Base-by-base conservation (phyloP, 2,113 vertebrate genomes). In the Myocastor coypus region DNA sequence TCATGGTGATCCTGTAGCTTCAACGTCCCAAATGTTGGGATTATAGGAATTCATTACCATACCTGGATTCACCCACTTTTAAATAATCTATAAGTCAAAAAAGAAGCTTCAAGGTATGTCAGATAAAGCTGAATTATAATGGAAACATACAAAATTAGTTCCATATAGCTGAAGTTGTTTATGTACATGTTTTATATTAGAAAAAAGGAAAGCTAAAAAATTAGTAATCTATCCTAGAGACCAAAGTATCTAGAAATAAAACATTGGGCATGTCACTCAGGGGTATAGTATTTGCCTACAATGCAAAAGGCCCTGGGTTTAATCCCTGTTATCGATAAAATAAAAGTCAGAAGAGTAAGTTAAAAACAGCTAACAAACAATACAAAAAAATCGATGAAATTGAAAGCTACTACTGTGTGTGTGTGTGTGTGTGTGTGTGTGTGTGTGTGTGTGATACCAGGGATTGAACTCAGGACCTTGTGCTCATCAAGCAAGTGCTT, bases 121-220 rank as follows among this genome's bases (percentile, higher is more conserved):
- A 78, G 57, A 83, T 86, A 96, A 91, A 37, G 69, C 46, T 83
- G 75, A 91, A 94, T 10, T 83, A 17, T 61, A 68, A 87, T 91
- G 87, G 80, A 83, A 91, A 66, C 50, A 91, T 61, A 61, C 34
- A 52, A 91, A 94, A 87, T 82, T 55, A 73, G 8, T 40, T 73
- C 22, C 46, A n/a, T 85, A 40, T 30, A 83, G 37, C 46, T 75
- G 66, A 80, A 42, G 16, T 16, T 89, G 69, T 87, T 92, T 81
- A 75, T 68, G 69, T 89, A 59, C 16, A 63, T 93, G 50, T 24
- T 24, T 93, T 85, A 37, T 13, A n/a, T 69, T 50, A 83, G 22
- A n/a, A 75, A 93, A 82, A 59, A 32, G 73, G 4, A 59, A 66
- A 57, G 2, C 9, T 68, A 6, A 52, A 88, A 91, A 92, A 30